Percentiles rank a stretch among this genome's conserved stretches.
phyloP scores from a whole-genome alignment of 2,113 vertebrate genomes.

The Festucalex cinctus region DNA sequence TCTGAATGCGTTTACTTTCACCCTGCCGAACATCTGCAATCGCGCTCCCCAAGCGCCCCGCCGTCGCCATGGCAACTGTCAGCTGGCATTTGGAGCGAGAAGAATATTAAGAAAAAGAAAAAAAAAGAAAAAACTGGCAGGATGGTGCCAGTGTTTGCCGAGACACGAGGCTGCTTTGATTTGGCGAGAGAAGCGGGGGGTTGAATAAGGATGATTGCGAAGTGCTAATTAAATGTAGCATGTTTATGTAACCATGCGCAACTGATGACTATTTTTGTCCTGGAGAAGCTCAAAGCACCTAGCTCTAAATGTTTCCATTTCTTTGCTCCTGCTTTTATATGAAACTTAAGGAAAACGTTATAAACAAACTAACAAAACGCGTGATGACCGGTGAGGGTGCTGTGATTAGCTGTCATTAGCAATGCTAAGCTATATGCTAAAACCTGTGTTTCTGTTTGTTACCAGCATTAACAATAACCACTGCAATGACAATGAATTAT shows the following conservation, averaged over 20 bases:
- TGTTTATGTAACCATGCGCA: neutral
- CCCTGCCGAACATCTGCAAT: slow-evolving; percentile 56
- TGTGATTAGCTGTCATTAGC: no score
- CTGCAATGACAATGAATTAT: no score
- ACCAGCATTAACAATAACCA: no score
- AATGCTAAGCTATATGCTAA: no score
- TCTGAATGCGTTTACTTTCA: slow-evolving; percentile 38
- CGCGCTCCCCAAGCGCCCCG: slow-evolving; percentile 52
- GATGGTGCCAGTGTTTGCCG: slow-evolving; percentile 21
- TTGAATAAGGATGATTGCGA: neutral
- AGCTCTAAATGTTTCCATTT: neutral
- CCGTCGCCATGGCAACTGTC: slow-evolving; percentile 66
- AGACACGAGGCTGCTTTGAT: neutral
- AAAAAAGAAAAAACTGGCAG: slow-evolving; percentile 29
- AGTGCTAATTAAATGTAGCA: neutral
- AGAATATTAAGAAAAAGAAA: slow-evolving; percentile 35
- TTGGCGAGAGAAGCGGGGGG: neutral
- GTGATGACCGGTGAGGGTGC: no score
- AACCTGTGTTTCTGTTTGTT: no score
- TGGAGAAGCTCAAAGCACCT: neutral
- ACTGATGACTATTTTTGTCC: neutral
- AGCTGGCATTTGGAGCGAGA: slow-evolving; percentile 45
- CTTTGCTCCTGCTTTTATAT: no score
- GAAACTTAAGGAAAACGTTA: neutral
- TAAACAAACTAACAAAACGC: neutral